phyloP scores from a whole-genome alignment of 2,888 invertebrate species.

The Ganaspis brasiliensis region DNA sequence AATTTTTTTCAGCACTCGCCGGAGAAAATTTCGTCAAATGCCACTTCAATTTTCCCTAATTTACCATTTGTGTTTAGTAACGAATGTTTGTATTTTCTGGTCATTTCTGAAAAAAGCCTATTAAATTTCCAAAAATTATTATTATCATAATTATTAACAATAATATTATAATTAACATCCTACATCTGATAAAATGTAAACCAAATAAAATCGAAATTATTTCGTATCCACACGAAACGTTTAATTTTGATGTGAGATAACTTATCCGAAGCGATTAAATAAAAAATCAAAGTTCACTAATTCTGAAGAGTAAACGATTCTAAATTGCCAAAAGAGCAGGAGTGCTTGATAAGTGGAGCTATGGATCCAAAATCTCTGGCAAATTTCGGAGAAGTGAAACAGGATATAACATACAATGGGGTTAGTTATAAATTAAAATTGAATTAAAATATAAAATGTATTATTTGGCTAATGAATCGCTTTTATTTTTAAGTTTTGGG shows the following conservation, averaged over 20 bases:
- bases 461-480: not conserved
- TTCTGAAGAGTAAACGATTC: not conserved
- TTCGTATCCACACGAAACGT: not conserved
- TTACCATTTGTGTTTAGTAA: constrained; percentile 13
- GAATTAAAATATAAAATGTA: not conserved
- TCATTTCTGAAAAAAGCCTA: constrained; percentile 5
- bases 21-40: constrained; percentile 1
- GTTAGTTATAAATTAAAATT: not conserved
- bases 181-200: no score
- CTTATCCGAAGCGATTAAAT: not conserved
- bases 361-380: constrained; percentile 5
- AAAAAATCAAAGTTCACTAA: constrained; percentile 14
- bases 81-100: constrained; percentile 24
- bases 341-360: not conserved
- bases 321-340: not conserved
- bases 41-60: constrained; percentile 9
- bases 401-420: constrained; percentile 8
- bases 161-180: no score
- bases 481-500: constrained; percentile 80
- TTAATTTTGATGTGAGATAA: not conserved
- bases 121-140: not conserved
- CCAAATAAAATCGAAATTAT: no score
- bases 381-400: not conserved
- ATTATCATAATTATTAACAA: no score
- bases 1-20: not conserved